Conservation (phyloP, 2,113 vertebrate species). For the Gnathonemus longibarbis region DNA sequence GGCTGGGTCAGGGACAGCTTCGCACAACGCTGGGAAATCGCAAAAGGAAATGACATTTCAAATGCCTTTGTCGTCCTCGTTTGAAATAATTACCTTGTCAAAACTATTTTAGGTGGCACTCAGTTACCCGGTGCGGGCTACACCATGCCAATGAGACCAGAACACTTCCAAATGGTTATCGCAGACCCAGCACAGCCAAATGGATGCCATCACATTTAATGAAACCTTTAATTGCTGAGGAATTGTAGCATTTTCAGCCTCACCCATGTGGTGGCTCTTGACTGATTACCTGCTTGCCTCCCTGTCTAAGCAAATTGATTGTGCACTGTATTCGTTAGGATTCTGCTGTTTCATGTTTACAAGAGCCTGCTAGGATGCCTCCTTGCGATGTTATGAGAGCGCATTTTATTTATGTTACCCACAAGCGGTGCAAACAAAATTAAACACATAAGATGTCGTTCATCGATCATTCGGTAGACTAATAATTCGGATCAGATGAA, state of each 20-base stretch:
- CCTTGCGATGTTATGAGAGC: neutral
- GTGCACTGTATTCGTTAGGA: neutral
- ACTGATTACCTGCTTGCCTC: neutral
- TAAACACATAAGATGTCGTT: neutral
- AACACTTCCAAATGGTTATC: neutral
- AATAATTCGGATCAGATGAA: neutral
- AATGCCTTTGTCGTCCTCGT: constrained; percentile 24
- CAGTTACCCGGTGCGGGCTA: neutral
- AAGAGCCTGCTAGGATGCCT: neutral
- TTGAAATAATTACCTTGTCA: constrained; percentile 41
- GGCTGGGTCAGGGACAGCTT: constrained; percentile 31
- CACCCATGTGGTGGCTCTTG: neutral
- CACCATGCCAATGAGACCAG: neutral
- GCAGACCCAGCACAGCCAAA: neutral
- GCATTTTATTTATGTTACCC: neutral
- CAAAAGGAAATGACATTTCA: constrained; percentile 22
- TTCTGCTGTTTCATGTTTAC: constrained; percentile 6
- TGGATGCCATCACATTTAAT: constrained; percentile 13
- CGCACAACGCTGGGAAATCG: constrained; percentile 26
- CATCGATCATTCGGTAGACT: neutral
- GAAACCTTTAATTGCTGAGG: constrained; percentile 16
- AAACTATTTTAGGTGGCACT: constrained; percentile 13
- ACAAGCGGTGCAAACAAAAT: neutral
- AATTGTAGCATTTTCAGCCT: constrained; percentile 9
- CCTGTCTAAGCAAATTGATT: constrained; percentile 11